Evolutionary conservation across 1,140 invertebrate genomes (phyloP).

Genomic region (Habropoda laboriosa): DNA sequence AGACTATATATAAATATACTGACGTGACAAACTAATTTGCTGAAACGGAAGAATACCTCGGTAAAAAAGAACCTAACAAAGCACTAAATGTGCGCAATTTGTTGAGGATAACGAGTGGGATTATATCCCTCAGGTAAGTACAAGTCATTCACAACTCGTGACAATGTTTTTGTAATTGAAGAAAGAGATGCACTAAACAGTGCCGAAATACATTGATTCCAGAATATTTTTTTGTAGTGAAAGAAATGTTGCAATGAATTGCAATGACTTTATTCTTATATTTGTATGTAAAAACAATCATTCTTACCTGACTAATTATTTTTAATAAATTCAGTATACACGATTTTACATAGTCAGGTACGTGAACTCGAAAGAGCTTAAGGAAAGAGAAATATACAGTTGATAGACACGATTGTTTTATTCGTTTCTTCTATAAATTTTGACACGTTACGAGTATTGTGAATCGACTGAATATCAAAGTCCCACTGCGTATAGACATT

Average conservation of each 20-base stretch:
- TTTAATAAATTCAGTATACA: conserved; percentile 38
- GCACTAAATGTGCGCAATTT: conserved; percentile 59
- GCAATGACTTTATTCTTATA: conserved; percentile 15
- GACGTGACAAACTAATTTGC: conserved; percentile 67
- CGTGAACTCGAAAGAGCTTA: conserved; percentile 8
- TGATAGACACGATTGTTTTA: neutral
- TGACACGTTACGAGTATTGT: conserved; percentile 65
- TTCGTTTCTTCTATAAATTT: conserved; percentile 38
- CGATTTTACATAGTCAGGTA: conserved; percentile 19
- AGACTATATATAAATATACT: conserved; percentile 54
- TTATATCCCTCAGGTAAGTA: conserved; percentile 76
- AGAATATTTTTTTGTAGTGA: conserved; percentile 25
- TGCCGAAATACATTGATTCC: conserved; percentile 1
- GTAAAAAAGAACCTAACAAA: conserved; percentile 50
- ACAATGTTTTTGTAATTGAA: conserved; percentile 49
- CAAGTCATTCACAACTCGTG: conserved; percentile 75
- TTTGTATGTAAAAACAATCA: conserved; percentile 11
- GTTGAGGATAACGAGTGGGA: conserved; percentile 52
- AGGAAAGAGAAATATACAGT: neutral
- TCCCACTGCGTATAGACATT: conserved; percentile 68
- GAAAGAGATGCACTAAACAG: conserved; percentile 10
- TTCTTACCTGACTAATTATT: conserved; percentile 24
- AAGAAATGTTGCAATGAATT: conserved; percentile 8
- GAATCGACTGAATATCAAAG: conserved; percentile 72
- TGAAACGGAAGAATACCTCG: conserved; percentile 60